Conservation (phyloP, 1,140 invertebrate species). For the Rhopalosiphum padi region DNA sequence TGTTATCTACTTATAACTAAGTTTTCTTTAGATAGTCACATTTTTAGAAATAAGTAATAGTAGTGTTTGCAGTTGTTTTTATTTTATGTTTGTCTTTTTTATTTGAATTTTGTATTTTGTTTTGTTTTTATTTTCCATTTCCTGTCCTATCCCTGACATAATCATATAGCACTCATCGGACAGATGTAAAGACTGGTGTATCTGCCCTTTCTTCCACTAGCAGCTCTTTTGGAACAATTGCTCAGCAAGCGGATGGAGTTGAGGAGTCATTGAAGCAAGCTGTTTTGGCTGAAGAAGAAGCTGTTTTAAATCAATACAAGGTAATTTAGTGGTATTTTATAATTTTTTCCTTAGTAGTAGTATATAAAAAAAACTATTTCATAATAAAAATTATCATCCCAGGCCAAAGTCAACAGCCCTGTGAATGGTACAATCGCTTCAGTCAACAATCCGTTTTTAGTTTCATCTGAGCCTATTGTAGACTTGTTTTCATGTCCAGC, state of each 20-base stretch:
- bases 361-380: neutral
- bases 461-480: constrained; percentile 72
- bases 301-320: constrained; percentile 93
- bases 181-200: constrained; percentile 88
- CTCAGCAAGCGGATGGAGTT: constrained; percentile 72
- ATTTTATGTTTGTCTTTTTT: constrained; percentile 50
- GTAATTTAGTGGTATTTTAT: constrained; percentile 65
- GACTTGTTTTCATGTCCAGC: constrained; percentile 74
- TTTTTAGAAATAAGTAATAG: constrained; percentile 29
- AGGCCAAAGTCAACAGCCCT: constrained; percentile 82
- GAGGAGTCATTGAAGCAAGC: constrained; percentile 86
- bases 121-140: constrained; percentile 60
- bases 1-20: neutral
- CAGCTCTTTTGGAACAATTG: constrained; percentile 82
- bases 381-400: constrained; percentile 55
- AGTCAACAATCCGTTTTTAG: constrained; percentile 80
- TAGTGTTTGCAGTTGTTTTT: constrained; percentile 34
- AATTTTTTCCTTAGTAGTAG: neutral
- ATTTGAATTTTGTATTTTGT: constrained; percentile 49
- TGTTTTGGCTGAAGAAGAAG: constrained; percentile 92
- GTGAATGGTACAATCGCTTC: constrained; percentile 67
- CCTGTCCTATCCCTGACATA: constrained; percentile 39
- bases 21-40: neutral
- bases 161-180: constrained; percentile 74
- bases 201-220: constrained; percentile 88